Evolutionary conservation across 2,113 vertebrate species (phyloP).

Genomic region (Tragelaphus scriptus): DNA sequence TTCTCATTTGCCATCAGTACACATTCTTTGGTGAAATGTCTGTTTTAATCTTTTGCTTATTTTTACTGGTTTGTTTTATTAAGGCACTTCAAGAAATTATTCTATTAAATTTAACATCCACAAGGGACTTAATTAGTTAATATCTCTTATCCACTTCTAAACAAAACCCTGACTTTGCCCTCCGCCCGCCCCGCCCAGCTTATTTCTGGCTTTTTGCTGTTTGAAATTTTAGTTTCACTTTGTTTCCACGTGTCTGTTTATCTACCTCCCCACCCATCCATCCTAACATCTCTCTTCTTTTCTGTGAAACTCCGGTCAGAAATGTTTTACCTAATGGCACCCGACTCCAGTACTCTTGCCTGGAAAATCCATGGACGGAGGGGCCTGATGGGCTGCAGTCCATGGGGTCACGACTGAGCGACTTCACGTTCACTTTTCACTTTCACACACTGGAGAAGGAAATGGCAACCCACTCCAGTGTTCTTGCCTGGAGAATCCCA

Average conservation of each 20-base stretch:
- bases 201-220: neutral
- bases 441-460: too few species aligned
- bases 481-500: too few species aligned
- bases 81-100: neutral
- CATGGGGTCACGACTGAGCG: too few species aligned
- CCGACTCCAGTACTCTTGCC: too few species aligned
- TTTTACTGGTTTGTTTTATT: neutral
- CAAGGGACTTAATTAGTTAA: neutral
- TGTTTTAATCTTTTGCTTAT: neutral
- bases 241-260: neutral
- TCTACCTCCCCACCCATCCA: neutral
- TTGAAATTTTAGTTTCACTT: neutral
- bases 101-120: neutral
- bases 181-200: accelerated
- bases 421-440: too few species aligned
- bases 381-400: too few species aligned
- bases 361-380: too few species aligned
- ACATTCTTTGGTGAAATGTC: neutral
- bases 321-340: neutral
- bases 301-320: neutral
- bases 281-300: neutral
- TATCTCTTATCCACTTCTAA: neutral
- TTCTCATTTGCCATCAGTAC: neutral
- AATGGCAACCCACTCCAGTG: too few species aligned
- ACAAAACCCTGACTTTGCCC: neutral